Conservation (phyloP, 92 coral and sea anemone species). For the Bergia puertoricense region DNA sequence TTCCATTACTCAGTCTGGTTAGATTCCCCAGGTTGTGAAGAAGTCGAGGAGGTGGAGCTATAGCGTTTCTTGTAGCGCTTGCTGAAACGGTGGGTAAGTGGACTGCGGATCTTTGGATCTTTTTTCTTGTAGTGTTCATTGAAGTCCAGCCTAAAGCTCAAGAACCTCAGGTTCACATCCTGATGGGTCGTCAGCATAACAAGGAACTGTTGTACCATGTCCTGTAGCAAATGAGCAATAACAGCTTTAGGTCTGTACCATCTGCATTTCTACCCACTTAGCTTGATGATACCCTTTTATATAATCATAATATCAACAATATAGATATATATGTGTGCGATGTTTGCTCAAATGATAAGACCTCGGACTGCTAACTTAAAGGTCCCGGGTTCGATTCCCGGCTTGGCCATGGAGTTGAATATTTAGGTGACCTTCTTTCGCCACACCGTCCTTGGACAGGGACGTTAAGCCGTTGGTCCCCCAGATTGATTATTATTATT, state of each 20-base stretch:
- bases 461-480: too few species aligned
- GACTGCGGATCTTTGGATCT: slow-evolving; percentile 91
- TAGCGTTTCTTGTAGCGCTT: slow-evolving; percentile 72
- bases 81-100: slow-evolving; percentile 92
- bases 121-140: slow-evolving; percentile 99
- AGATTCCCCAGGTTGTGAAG: slow-evolving; percentile 16
- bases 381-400: too few species aligned
- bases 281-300: too few species aligned
- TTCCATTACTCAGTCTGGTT: slow-evolving; percentile 5
- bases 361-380: too few species aligned
- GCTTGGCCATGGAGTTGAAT: too few species aligned
- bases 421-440: too few species aligned
- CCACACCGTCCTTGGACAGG: too few species aligned
- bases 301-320: neutral
- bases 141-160: slow-evolving; percentile 97
- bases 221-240: slow-evolving; percentile 49
- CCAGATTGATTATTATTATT: too few species aligned
- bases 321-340: neutral
- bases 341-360: too few species aligned
- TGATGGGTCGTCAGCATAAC: slow-evolving; percentile 97
- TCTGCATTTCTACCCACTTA: too few species aligned
- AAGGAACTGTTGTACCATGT: slow-evolving; percentile 96
- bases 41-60: neutral
- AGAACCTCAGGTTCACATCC: slow-evolving; percentile 92
- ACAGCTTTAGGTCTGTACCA: neutral